Evolutionary conservation across 1,140 invertebrate genomes (phyloP), one percentile per base, ranked within the genome.

Genomic region (Drosophila biarmipes): DNA sequence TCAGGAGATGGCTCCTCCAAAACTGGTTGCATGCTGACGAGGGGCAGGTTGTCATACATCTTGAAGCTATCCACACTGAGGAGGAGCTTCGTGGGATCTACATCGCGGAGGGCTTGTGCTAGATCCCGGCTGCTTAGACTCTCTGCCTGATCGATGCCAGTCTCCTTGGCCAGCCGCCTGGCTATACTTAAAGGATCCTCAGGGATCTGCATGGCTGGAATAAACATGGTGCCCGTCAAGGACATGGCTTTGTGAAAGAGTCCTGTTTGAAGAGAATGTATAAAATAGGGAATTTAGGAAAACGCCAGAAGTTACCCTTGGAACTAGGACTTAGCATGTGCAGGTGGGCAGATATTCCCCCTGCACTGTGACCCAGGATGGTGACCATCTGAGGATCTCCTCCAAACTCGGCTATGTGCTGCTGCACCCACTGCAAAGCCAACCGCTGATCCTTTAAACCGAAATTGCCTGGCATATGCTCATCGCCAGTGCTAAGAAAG

Each of bases 301-400:
- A 2, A 17, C 2, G 1, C 6, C 1, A 14, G 2, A 27, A 93
- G n/a, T 94, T 11, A 78, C 89, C 89, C 15, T 78, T 84, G 0
- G 84, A 74, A 7, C 19, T 57, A 0, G 58, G 51, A 24, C 73
- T 91, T 0, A 91, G 12, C 75, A 86, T 73, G 29, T 84, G 90
- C 8, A 78, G 61, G 19, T 94, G 87, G 34, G 93, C 93, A 55
- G 93, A 92, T 54, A 93, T 92, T 4, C 92, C 94, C 1, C 96
- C 96, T 2, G 95, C 94, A 53, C 93, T 94, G 66, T 96, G 94
- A 0, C 96, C 96, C 74, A 97, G 95, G n/a, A 98, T 90, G 0
- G 97, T 97, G 0, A 97, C 94, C 72, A 94, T 93, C 3, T 95
- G 84, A 0, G 95, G 94, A 91, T 96, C 94, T 0, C 96, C 96